phyloP scores from a whole-genome alignment of 92 coral and sea anemone genomes.

The Umimayanthus kanabou region DNA sequence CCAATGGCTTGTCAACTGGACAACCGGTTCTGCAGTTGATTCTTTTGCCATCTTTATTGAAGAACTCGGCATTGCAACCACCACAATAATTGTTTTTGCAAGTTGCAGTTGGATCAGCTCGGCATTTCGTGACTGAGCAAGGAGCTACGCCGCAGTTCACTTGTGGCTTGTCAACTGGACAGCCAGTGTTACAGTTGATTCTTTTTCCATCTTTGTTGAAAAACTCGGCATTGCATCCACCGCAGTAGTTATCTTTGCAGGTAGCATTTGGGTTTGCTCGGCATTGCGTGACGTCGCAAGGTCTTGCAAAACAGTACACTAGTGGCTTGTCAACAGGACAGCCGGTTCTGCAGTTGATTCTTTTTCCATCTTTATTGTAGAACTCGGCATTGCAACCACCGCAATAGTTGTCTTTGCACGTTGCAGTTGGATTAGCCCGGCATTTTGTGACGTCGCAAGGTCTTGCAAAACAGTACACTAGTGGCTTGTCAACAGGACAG shows the following conservation, averaged over 20 bases:
- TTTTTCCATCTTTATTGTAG: not conserved
- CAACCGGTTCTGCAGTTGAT: not conserved
- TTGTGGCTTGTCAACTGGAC: constrained; percentile 4
- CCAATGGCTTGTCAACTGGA: not conserved
- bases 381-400: constrained; percentile 10
- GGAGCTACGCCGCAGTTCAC: not conserved
- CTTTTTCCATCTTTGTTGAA: not conserved
- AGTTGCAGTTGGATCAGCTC: not conserved
- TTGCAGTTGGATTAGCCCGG: not conserved
- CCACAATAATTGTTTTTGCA: not conserved
- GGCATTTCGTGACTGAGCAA: not conserved
- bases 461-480: not conserved
- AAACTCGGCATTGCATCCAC: not conserved
- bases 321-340: not conserved
- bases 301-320: not conserved
- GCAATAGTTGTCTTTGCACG: not conserved
- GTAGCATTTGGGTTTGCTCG: not conserved
- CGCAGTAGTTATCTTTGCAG: not conserved
- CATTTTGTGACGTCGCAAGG: not conserved
- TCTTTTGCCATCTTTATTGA: not conserved
- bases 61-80: not conserved
- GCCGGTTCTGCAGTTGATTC: not conserved
- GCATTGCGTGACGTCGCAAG: not conserved
- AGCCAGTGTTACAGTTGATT: not conserved
- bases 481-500: not conserved